Percentiles rank a stretch among this genome's conserved stretches.
These are phyloP conservation scores for Chaitophorus viminalis DNA, from an alignment of 2,888 invertebrate genomes.

Conservation along the genomic window DNA sequence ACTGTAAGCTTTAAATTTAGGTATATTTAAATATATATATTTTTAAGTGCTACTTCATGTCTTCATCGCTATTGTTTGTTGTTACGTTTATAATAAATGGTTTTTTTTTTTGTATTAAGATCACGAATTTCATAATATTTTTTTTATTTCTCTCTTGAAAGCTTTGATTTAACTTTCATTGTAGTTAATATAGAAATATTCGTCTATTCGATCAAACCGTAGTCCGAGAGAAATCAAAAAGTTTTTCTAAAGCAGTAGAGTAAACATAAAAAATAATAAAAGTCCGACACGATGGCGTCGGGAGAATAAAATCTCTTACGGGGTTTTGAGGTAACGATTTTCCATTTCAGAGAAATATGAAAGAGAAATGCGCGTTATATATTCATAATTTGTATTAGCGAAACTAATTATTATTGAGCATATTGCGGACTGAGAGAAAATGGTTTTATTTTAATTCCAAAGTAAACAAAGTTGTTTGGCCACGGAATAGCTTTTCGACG, in stretches of 20 bases:
- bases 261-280: neutral
- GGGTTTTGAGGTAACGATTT: neutral
- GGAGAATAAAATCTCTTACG: neutral
- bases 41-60: neutral
- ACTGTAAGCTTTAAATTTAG: too few species aligned
- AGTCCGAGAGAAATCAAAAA: neutral
- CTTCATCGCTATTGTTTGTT: neutral
- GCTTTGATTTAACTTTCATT: neutral
- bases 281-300: neutral
- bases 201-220: neutral
- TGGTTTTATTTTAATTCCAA: too few species aligned
- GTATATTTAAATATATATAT: too few species aligned
- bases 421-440: too few species aligned
- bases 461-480: too few species aligned
- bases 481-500: too few species aligned
- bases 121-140: neutral
- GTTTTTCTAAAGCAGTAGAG: neutral
- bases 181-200: neutral
- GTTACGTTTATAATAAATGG: neutral
- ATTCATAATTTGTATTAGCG: neutral
- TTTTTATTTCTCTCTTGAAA: neutral
- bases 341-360: neutral
- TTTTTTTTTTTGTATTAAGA: too few species aligned
- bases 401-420: neutral
- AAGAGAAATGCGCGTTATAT: neutral